phyloP scores from a whole-genome alignment of 2,888 invertebrate genomes.

The Pantelozetes paolii region DNA sequence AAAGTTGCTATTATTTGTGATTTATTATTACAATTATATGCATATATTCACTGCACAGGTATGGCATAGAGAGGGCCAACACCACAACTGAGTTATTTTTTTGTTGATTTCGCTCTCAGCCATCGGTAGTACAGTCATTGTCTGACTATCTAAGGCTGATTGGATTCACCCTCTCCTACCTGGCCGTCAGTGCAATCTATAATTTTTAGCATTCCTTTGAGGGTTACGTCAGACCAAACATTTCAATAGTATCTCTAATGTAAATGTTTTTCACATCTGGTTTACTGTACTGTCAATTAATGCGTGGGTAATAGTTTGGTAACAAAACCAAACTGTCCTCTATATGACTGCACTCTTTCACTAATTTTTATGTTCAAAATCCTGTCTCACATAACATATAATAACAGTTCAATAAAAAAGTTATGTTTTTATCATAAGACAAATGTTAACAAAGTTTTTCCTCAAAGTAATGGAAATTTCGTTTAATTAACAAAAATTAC shows the following conservation, averaged over 20 bases:
- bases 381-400: conserved; percentile 12
- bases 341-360: no score
- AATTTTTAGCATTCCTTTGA: conserved; percentile 22
- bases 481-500: conserved; percentile 5
- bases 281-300: conserved; percentile 24
- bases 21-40: conserved; percentile 17
- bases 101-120: not conserved
- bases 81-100: not conserved
- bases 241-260: not conserved
- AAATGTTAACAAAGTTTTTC: no score
- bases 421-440: not conserved
- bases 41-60: not conserved
- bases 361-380: not conserved
- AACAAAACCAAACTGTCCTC: conserved; percentile 24
- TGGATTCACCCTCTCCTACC: not conserved
- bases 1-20: conserved; percentile 1
- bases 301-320: conserved; percentile 29
- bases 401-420: not conserved
- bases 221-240: conserved; percentile 25
- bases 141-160: not conserved
- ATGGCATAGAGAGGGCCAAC: not conserved
- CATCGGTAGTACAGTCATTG: not conserved
- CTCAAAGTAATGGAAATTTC: not conserved
- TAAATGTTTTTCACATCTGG: conserved; percentile 24
- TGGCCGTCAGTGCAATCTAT: conserved; percentile 12